phyloP scores from a whole-genome alignment of 2,113 vertebrate genomes.

The Lophius piscatorius region DNA sequence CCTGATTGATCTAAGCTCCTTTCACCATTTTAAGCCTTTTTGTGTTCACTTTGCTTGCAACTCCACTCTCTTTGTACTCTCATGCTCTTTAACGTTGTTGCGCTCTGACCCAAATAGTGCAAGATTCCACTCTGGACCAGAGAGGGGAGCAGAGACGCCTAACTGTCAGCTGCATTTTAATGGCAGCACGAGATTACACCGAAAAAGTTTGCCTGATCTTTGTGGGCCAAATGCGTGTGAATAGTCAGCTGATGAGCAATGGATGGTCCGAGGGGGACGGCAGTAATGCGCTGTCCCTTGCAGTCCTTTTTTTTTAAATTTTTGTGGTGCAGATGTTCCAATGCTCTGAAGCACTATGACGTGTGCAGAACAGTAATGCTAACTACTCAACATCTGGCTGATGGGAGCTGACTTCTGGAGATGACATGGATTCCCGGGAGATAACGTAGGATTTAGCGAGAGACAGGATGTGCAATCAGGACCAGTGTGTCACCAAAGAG shows the following conservation, averaged over 20 bases:
- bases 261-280: constrained; percentile 29
- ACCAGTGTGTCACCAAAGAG: constrained; percentile 73
- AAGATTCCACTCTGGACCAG: constrained; percentile 37
- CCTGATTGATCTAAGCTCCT: constrained; percentile 81
- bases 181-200: constrained; percentile 40
- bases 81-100: constrained; percentile 55
- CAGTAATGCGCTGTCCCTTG: constrained; percentile 51
- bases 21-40: constrained; percentile 79
- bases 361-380: constrained; percentile 71
- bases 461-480: constrained; percentile 77
- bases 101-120: constrained; percentile 67
- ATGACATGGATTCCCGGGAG: constrained; percentile 79
- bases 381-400: constrained; percentile 80
- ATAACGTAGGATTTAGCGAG: constrained; percentile 76
- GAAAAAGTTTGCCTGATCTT: constrained; percentile 24
- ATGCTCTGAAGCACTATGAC: constrained; percentile 57
- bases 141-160: constrained; percentile 9
- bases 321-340: constrained; percentile 69
- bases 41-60: constrained; percentile 75
- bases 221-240: constrained; percentile 17
- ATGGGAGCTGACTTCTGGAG: constrained; percentile 73
- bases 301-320: constrained; percentile 45
- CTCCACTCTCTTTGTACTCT: constrained; percentile 61
- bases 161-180: constrained; percentile 27
- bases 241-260: constrained; percentile 35